A percentile compares a stretch with the other conserved stretches of the same genome.
Conservation (phyloP, 2,888 invertebrate species). For the Norana najaformis region DNA sequence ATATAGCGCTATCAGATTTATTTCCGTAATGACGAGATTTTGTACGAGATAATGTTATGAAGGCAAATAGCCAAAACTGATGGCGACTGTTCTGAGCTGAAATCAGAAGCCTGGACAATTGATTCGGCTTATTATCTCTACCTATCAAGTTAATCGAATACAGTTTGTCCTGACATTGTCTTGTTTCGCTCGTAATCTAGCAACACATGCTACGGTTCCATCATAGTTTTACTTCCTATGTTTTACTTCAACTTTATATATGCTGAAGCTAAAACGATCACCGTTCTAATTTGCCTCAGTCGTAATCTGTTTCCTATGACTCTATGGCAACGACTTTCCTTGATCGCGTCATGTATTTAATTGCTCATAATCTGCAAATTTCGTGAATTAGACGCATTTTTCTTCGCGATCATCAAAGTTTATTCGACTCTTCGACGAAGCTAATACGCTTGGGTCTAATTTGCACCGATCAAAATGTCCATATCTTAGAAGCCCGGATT, state of each 20-base stretch:
- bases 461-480: slow-evolving; percentile 13
- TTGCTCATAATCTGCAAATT: background rate
- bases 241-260: background rate
- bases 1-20: background rate
- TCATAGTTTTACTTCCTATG: background rate
- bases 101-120: background rate
- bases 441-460: background rate
- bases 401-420: background rate
- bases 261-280: background rate
- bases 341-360: background rate
- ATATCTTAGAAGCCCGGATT: background rate
- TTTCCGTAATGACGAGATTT: background rate
- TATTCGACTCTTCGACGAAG: background rate
- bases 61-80: background rate
- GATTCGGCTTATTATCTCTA: no score
- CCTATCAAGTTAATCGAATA: slow-evolving; percentile 1
- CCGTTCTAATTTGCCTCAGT: background rate
- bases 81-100: background rate
- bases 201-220: background rate
- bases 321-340: background rate
- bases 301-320: background rate
- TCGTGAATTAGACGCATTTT: background rate
- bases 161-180: background rate
- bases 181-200: background rate
- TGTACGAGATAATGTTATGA: background rate